These are phyloP conservation scores for Pachyseris speciosa DNA, from an alignment of 64 coral and sea anemone species.

Conservation along the genomic window DNA sequence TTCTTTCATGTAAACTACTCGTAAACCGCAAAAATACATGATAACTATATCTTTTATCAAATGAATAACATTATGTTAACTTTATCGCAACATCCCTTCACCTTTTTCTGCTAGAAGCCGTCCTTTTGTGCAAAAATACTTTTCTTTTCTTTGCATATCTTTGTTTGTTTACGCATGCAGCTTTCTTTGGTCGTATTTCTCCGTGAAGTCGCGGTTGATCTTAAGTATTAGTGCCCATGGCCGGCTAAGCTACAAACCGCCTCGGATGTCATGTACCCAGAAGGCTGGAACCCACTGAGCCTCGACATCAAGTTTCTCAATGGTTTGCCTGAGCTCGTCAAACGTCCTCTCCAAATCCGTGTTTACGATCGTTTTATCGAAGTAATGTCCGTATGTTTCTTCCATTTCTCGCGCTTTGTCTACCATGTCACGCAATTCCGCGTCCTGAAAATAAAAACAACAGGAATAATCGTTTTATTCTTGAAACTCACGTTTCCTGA, in stretches of 20 bases:
- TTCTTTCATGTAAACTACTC: not conserved
- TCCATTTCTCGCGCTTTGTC: constrained; percentile 88
- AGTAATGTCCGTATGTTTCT: constrained; percentile 92
- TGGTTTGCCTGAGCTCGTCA: constrained; percentile 84
- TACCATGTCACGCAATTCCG: constrained; percentile 82
- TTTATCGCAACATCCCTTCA: not conserved
- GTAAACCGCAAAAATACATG: not conserved
- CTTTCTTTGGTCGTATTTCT: not conserved
- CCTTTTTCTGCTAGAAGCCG: not conserved
- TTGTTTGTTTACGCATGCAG: not conserved
- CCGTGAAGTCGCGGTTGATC: not conserved
- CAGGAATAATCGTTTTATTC: not conserved
- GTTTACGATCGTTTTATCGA: constrained; percentile 95
- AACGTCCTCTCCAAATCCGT: constrained; percentile 96
- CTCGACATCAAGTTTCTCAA: constrained; percentile 84
- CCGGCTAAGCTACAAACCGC: not conserved
- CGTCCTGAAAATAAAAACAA: constrained; percentile 56
- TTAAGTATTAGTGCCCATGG: not conserved
- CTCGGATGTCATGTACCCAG: constrained; percentile 65
- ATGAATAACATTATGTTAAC: not conserved
- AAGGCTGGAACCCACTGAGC: constrained; percentile 91
- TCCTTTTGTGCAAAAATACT: constrained; percentile 15
- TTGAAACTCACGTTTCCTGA: no score
- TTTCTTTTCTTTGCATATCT: not conserved
- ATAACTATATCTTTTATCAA: not conserved